Conservation (phyloP, 1,140 invertebrate genomes). For the Philotrypesis tridentata region DNA sequence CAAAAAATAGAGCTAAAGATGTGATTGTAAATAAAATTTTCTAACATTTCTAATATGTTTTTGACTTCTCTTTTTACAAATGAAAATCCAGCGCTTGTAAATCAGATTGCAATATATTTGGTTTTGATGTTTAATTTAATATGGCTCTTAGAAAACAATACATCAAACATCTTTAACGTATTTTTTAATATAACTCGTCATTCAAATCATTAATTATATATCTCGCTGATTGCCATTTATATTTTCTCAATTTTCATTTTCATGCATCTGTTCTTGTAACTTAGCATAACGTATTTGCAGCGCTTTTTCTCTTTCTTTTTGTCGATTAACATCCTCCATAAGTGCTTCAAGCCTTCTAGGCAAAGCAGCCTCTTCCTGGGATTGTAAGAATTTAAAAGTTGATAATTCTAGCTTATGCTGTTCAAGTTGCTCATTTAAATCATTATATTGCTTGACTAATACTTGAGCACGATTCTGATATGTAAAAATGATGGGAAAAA, state of each 20-base stretch:
- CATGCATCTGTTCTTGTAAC: constrained; percentile 77
- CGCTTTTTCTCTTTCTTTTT: constrained; percentile 91
- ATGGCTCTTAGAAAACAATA: background rate
- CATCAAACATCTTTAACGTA: constrained; percentile 14
- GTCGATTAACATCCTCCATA: constrained; percentile 93
- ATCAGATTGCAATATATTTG: constrained; percentile 20
- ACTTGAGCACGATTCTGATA: constrained; percentile 84
- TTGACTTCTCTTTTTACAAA: background rate
- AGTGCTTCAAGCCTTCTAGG: constrained; percentile 90
- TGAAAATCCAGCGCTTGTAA: constrained; percentile 6
- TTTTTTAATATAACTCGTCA: constrained; percentile 11
- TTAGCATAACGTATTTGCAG: constrained; percentile 88
- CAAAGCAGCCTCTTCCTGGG: constrained; percentile 93
- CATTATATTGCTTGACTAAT: constrained; percentile 92
- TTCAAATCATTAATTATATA: background rate
- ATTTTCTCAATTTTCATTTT: constrained; percentile 53
- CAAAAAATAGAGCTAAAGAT: constrained; percentile 24
- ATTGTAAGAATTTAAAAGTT: constrained; percentile 93
- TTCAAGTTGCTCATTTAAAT: constrained; percentile 92
- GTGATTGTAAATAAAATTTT: background rate
- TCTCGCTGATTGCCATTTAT: background rate
- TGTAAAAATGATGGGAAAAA: constrained; percentile 32
- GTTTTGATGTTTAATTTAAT: constrained; percentile 24
- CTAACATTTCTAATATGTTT: no score
- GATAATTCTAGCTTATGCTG: constrained; percentile 90